Conservation (phyloP, 1,140 invertebrate species). For the Yoshiicerus persimilis region DNA sequence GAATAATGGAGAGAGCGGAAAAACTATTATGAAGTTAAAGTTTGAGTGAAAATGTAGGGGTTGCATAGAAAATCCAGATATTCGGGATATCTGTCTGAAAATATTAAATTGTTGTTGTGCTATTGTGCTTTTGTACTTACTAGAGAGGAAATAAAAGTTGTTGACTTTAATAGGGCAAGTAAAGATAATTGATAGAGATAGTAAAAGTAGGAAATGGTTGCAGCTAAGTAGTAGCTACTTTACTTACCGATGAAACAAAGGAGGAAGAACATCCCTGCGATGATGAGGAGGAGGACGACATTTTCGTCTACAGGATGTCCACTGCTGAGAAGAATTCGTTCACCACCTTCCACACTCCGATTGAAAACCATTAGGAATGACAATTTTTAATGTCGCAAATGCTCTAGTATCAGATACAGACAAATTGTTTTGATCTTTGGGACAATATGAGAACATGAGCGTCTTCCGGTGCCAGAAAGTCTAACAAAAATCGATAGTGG, state of each 20-base stretch:
- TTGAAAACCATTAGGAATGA: conserved; percentile 1
- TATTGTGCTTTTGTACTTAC: too few relatives aligned
- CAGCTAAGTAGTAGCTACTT: background rate
- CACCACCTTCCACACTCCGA: background rate
- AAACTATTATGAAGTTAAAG: background rate
- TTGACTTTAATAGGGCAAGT: background rate
- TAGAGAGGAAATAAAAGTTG: background rate
- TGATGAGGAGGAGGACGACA: conserved; percentile 24
- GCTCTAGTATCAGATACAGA: background rate
- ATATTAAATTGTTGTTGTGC: too few relatives aligned
- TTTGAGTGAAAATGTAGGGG: background rate
- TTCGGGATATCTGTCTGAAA: too few relatives aligned
- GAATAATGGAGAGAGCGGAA: background rate
- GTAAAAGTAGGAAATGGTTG: background rate
- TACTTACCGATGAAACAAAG: conserved; percentile 35
- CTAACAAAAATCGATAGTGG: conserved; percentile 17
- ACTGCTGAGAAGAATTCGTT: background rate
- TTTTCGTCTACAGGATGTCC: conserved; percentile 35
- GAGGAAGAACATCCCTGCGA: conserved; percentile 33
- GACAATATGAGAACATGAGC: conserved; percentile 13
- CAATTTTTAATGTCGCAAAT: background rate
- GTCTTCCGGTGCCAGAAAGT: conserved; percentile 5
- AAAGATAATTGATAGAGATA: conserved; percentile 10
- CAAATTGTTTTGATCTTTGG: conserved; percentile 20
- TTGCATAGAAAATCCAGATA: too few relatives aligned